Evolutionary conservation across 2,113 vertebrate genomes (phyloP), one percentile per base, ranked within the genome.

Genomic region (Micronycteris hirsuta): DNA sequence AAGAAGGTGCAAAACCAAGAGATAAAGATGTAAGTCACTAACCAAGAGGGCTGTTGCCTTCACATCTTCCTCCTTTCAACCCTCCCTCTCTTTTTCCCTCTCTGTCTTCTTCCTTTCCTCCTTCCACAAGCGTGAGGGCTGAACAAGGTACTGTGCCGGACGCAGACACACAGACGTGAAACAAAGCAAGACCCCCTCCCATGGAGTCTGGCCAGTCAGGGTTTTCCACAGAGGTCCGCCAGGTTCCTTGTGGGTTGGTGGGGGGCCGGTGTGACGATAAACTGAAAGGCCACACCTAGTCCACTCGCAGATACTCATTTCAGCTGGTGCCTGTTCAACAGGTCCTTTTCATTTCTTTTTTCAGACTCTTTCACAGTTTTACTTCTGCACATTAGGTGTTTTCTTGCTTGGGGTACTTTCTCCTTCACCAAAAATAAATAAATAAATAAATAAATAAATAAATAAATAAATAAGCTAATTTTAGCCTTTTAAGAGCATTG

Each of bases 1-100:
- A 78, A 70, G 24, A 92, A 94, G 47, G 91, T 89, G 38, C 43
- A 88, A 93, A 92, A 83, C 12, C 45, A 68, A 77, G 63, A 92
- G 33, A 33, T 73, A 83, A 91, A 89, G 70, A 74, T 70, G 28
- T 74, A 78, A 91, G 28, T 1, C 0, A 8, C 28, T 7, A 78
- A 28, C 58, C 19, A 45, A 61, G 36, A 85, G 13, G 17, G 4
- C 7, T 17, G 5, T 2, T 56, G 84, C 15, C 16, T 78, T 74
- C 13, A 24, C 26, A 13, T 22, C 26, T 86, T 43, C 52, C 52
- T 78, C 4, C 20, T 52, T 91, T 41, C n/a, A 17, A 63, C 24
- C 5, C 7, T 67, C 19, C 7, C 19, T 74, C 36, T 56, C 9
- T 61, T 13, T 22, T 36, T 2, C 19, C 45, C 16, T 63, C 13